phyloP scores from a whole-genome alignment of 2,797 vertebrate genomes.

The Ispidina lecontei region DNA sequence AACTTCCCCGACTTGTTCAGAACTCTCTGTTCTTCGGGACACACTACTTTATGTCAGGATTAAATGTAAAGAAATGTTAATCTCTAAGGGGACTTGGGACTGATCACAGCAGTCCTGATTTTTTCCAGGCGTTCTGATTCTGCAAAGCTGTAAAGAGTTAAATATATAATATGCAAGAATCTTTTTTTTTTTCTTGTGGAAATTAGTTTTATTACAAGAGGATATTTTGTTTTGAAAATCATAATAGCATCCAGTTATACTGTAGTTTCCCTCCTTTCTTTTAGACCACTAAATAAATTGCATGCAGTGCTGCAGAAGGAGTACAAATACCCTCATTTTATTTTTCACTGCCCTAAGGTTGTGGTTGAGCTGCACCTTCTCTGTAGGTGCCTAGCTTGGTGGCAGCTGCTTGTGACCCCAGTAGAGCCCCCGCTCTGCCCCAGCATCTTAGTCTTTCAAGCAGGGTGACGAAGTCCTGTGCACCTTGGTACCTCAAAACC shows the following conservation, averaged over 20 bases:
- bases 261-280: neutral
- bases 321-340: rapidly evolving
- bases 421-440: neutral
- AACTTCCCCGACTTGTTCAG: neutral
- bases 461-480: neutral
- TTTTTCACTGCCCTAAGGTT: neutral
- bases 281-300: neutral
- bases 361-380: neutral
- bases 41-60: neutral
- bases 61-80: slow-evolving; percentile 15
- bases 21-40: neutral
- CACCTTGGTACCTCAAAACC: neutral
- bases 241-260: neutral
- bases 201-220: neutral
- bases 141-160: neutral
- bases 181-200: neutral
- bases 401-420: neutral
- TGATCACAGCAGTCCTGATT: neutral
- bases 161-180: neutral
- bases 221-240: neutral
- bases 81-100: neutral
- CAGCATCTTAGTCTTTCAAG: neutral
- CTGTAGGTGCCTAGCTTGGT: rapidly evolving
- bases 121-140: neutral
- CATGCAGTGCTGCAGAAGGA: neutral